Percentiles rank a stretch among this genome's conserved stretches.
Conservation (phyloP, 2,113 vertebrate species). For the Azemiops feae region DNA sequence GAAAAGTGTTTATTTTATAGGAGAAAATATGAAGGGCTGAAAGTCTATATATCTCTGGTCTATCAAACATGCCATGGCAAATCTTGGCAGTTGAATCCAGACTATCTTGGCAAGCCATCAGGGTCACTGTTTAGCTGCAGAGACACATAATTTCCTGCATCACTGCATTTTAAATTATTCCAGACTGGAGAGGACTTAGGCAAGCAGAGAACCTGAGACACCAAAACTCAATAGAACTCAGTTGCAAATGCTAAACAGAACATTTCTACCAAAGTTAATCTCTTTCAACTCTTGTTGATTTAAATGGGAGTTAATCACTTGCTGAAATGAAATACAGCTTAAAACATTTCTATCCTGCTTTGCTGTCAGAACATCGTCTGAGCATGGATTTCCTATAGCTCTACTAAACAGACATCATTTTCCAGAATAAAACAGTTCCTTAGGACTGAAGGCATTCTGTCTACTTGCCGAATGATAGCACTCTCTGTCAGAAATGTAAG, state of each 20-base stretch:
- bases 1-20: neutral
- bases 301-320: neutral
- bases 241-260: neutral
- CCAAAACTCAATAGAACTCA: neutral
- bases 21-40: neutral
- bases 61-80: neutral
- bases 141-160: neutral
- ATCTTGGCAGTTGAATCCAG: neutral
- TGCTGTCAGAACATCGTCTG: neutral
- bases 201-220: neutral
- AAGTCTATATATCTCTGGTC: neutral
- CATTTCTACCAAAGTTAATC: neutral
- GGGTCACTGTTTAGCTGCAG: neutral
- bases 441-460: neutral
- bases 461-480: neutral
- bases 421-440: neutral
- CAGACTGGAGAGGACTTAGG: neutral
- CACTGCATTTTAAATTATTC: neutral
- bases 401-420: neutral
- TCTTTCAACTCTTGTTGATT: neutral
- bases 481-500: neutral
- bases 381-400: neutral
- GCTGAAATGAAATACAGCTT: neutral
- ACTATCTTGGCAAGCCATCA: neutral
- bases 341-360: neutral